These are phyloP conservation scores for Stegodyphus dumicola DNA, from an alignment of 1,140 invertebrate genomes.

Conservation along the genomic window DNA sequence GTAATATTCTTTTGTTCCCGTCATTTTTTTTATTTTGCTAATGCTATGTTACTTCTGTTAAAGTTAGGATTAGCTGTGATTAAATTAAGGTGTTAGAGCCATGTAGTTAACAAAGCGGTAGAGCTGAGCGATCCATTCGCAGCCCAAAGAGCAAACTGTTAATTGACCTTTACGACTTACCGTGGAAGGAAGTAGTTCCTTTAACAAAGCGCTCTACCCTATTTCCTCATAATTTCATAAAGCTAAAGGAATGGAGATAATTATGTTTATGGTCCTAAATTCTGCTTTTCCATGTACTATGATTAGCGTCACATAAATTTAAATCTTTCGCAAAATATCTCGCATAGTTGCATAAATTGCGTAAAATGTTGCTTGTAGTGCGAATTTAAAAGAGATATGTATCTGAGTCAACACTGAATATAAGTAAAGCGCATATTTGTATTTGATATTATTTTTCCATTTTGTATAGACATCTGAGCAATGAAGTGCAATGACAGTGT, in stretches of 20 bases:
- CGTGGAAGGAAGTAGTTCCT: slow-evolving; percentile 31
- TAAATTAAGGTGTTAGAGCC: slow-evolving; percentile 23
- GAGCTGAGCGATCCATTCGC: slow-evolving; percentile 37
- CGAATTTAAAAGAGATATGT: no score
- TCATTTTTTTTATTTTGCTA: not conserved
- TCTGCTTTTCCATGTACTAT: slow-evolving; percentile 5
- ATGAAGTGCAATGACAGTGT: no score
- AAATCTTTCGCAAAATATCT: slow-evolving; percentile 13
- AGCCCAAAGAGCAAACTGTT: slow-evolving; percentile 28
- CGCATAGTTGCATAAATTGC: no score
- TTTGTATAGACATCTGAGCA: no score
- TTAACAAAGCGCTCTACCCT: slow-evolving; percentile 13
- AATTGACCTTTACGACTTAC: slow-evolving; percentile 47
- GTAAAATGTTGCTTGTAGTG: no score
- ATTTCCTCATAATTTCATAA: slow-evolving; percentile 31
- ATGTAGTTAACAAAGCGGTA: not conserved
- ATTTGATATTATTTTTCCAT: no score
- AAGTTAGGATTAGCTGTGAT: slow-evolving; percentile 30
- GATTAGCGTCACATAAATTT: slow-evolving; percentile 34
- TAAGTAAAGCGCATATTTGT: no score
- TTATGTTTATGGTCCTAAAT: slow-evolving; percentile 38
- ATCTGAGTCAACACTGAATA: no score
- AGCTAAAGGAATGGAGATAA: slow-evolving; percentile 31
- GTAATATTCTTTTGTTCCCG: not conserved
- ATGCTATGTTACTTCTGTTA: not conserved